phyloP scores from a whole-genome alignment of 2,113 vertebrate species.

The Anguilla japonica region DNA sequence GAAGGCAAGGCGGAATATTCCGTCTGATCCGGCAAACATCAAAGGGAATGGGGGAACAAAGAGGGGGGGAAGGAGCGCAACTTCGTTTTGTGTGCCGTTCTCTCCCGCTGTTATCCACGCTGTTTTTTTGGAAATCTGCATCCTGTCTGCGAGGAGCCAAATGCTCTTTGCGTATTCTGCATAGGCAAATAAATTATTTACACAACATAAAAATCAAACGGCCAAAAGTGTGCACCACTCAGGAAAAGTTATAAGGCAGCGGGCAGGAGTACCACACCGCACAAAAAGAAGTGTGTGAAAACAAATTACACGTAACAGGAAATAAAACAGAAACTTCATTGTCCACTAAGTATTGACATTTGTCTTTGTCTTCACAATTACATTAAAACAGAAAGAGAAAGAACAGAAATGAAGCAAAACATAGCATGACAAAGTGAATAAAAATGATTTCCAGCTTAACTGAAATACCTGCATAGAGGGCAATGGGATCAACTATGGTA shows the following conservation, averaged over 20 bases:
- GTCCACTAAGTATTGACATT: too few relatives aligned
- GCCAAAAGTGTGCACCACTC: neutral
- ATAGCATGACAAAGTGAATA: too few relatives aligned
- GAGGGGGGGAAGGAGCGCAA: neutral
- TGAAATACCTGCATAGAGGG: too few relatives aligned
- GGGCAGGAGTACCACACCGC: neutral
- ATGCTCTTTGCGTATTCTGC: neutral
- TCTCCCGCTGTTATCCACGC: neutral
- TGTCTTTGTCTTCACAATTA: too few relatives aligned
- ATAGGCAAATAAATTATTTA: neutral
- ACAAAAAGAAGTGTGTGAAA: neutral
- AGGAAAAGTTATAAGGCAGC: neutral
- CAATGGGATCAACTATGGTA: too few relatives aligned
- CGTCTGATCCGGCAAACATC: conserved; percentile 2
- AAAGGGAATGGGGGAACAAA: neutral
- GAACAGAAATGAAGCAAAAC: too few relatives aligned
- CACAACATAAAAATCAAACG: neutral
- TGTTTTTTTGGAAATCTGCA: neutral
- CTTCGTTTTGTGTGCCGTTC: neutral
- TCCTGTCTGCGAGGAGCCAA: neutral
- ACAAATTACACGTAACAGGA: neutral
- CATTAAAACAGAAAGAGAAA: too few relatives aligned
- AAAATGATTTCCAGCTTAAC: too few relatives aligned
- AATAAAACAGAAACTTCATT: too few relatives aligned
- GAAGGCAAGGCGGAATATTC: neutral